Evolutionary conservation across 2,113 vertebrate genomes (phyloP), one percentile per base, ranked within the genome.

Genomic region (Canis aureus): DNA sequence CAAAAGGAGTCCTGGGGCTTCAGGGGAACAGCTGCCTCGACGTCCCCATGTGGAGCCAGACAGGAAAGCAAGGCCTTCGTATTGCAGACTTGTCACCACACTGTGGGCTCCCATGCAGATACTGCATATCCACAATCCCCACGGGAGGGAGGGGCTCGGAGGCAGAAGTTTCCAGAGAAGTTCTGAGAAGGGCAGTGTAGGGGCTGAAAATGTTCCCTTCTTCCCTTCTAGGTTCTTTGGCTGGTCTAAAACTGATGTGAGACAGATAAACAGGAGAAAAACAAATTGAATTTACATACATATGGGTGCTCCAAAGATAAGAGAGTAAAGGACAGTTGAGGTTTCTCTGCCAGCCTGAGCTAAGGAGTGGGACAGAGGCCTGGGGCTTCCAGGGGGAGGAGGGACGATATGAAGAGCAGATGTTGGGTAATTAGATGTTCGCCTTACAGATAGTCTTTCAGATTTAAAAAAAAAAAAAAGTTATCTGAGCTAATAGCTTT

Each of bases 41-140:
- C 0, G 1, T 8, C 53, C 13, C 29, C 27, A 6, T 0, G 0
- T 12, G 35, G 59, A 86, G 23, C 11, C 43, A 55, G 71, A 6
- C 29, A 13, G 8, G 35, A 27, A 59, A 74, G n/a, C 43, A 0
- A 8, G 25, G 43, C 38, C n/a, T 95, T 19, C 1, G 1, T 55
- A 55, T 53, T 55, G 83, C 20, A 69, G 83, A 85, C 38, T n/a
- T 8, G 5, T 20, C 6, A 9, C 23, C 3, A 2, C 73, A 27
- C 25, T 2, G 11, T 0, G 10, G 4, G 8, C 15, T 17, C 55
- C 55, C 57, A 0, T 9, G 8, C 20, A 57, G 11, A 76, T 4
- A 4, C 51, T 22, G 27, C 29, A 19, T 9, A 38, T 29, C 15
- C 38, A 1, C 0, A 2, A 5, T 20, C 55, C 22, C 10, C 10